A percentile compares a stretch with the other conserved stretches of the same genome.
Evolutionary conservation across 2,888 invertebrate genomes (phyloP).

Genomic region (Baronia brevicornis): DNA sequence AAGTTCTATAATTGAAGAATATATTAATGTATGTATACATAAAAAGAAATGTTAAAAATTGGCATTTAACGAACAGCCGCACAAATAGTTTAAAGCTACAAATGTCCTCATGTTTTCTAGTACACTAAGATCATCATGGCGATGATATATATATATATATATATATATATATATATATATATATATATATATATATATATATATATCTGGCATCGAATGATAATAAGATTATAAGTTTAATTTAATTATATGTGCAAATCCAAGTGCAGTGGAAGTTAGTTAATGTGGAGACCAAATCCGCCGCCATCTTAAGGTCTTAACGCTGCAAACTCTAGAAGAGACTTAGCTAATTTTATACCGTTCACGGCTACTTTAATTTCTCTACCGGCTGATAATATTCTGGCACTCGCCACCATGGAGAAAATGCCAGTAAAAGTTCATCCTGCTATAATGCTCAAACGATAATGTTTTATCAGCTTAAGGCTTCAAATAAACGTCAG

Average conservation of each 20-base stretch:
- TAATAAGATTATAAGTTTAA: constrained; percentile 26
- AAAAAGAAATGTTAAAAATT: no score
- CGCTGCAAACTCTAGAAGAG: constrained; percentile 24
- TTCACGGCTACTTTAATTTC: constrained; percentile 70
- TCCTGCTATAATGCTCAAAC: constrained; percentile 46
- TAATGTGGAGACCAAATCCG: constrained; percentile 31
- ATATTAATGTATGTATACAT: constrained; percentile 17
- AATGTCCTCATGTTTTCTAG: no score
- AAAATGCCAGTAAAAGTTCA: constrained; percentile 52
- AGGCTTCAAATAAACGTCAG: no score
- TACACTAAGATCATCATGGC: no score
- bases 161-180: no score
- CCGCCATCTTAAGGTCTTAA: constrained; percentile 44
- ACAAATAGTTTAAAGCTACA: no score
- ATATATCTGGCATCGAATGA: not conserved
- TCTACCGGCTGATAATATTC: constrained; percentile 64
- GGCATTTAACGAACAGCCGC: no score
- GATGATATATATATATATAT: no score
- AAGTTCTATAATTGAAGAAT: constrained; percentile 15
- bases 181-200: no score
- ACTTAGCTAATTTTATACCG: constrained; percentile 68
- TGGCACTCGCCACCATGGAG: constrained; percentile 51
- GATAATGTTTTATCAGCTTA: constrained; percentile 23
- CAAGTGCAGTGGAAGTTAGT: constrained; percentile 34
- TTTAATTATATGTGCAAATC: constrained; percentile 49